Conservation (phyloP, 1,140 invertebrate genomes). For the Orchestia grillus region DNA sequence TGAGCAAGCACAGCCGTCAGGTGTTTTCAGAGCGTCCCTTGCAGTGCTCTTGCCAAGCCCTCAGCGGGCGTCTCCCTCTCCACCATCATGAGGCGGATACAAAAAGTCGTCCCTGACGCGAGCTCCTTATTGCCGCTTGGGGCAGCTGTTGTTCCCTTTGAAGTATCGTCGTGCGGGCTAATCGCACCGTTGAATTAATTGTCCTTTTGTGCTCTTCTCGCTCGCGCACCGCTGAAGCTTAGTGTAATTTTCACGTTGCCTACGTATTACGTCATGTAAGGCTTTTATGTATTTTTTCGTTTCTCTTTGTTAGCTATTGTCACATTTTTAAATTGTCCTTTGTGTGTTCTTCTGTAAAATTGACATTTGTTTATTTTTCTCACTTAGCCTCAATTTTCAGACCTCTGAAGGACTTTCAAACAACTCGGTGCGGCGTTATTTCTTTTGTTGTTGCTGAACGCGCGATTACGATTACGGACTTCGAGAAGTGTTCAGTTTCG, state of each 20-base stretch:
- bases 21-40: not conserved
- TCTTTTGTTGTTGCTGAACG: not conserved
- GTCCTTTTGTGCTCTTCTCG: too few relatives aligned
- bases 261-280: too few relatives aligned
- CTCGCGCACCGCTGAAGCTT: too few relatives aligned
- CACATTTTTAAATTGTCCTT: not conserved
- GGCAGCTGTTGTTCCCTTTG: not conserved
- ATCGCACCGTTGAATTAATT: not conserved
- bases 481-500: not conserved
- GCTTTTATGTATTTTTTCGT: too few relatives aligned
- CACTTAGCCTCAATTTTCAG: not conserved
- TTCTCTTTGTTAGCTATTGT: not conserved
- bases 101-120: not conserved
- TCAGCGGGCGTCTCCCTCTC: not conserved
- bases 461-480: not conserved
- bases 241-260: too few relatives aligned
- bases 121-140: not conserved
- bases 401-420: not conserved
- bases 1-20: not conserved
- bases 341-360: not conserved
- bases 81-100: not conserved
- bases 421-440: not conserved
- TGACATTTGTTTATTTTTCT: not conserved
- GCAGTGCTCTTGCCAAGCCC: not conserved
- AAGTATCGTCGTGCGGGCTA: not conserved